A percentile compares a stretch with the other conserved stretches of the same genome.
phyloP scores from a whole-genome alignment of 2,888 invertebrate genomes.

The Limnephilus auricula region DNA sequence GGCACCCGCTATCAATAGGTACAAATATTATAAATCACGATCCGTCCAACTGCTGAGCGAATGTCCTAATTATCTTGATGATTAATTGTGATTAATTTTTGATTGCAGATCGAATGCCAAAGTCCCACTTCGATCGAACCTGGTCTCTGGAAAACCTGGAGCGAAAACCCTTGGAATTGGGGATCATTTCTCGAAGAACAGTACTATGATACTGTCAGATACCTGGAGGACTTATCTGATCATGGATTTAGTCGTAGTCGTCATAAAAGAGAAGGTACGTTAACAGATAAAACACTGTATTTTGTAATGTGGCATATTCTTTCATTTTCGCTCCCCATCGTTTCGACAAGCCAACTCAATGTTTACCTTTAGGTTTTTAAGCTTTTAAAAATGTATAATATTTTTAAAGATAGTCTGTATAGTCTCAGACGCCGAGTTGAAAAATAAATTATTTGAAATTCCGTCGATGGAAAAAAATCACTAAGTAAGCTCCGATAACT shows the following conservation, averaged over 20 bases:
- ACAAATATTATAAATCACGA: no score
- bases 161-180: slow-evolving; percentile 60
- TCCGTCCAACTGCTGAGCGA: not conserved
- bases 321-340: no score
- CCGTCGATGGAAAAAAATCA: no score
- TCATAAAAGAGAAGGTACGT: slow-evolving; percentile 32
- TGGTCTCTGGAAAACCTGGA: slow-evolving; percentile 53
- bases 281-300: not conserved
- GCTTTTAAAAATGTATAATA: no score
- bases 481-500: no score
- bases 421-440: no score
- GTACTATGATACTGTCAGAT: slow-evolving; percentile 57
- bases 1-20: no score
- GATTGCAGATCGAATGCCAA: not conserved
- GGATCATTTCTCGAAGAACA: slow-evolving; percentile 61
- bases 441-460: no score
- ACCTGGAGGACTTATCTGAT: slow-evolving; percentile 11
- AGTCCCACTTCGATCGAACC: not conserved
- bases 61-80: not conserved
- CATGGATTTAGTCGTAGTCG: not conserved
- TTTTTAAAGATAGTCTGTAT: no score
- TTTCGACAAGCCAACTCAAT: no score
- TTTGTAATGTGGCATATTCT: no score
- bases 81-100: not conserved
- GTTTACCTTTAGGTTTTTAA: no score